Percentiles rank a stretch among this genome's conserved stretches.
Evolutionary conservation across 2,888 invertebrate species (phyloP).

Genomic region (Polia nebulosa): DNA sequence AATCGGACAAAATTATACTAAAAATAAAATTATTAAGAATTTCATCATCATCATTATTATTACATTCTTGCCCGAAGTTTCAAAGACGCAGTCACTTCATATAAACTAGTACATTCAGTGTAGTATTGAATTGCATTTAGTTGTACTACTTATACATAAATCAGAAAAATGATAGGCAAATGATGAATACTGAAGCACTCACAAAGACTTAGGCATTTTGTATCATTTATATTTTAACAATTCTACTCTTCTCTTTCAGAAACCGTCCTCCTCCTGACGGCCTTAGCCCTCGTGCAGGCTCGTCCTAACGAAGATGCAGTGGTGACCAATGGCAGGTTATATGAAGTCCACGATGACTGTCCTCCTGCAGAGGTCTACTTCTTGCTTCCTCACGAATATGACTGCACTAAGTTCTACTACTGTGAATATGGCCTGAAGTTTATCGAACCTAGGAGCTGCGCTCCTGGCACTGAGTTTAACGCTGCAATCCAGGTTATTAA

Average conservation of each 20-base stretch:
- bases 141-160: no score
- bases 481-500: conserved; percentile 71
- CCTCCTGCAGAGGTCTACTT: conserved; percentile 89
- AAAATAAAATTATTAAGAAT: no score
- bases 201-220: no score
- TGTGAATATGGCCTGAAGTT: conserved; percentile 80
- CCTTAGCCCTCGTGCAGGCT: conserved; percentile 67
- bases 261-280: conserved; percentile 69
- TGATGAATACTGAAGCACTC: no score
- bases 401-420: conserved; percentile 84
- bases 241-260: conserved; percentile 59
- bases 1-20: no score
- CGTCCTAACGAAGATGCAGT: conserved; percentile 50
- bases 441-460: conserved; percentile 69
- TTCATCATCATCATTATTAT: no score
- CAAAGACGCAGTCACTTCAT: no score
- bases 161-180: no score
- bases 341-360: conserved; percentile 91
- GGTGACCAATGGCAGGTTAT: conserved; percentile 78
- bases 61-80: no score
- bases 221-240: no score
- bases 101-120: no score
- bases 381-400: conserved; percentile 80
- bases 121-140: no score
- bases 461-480: conserved; percentile 80